A percentile compares a stretch with the other conserved stretches of the same genome.
These are phyloP conservation scores for Epicampocera succincta DNA, from an alignment of 2,888 invertebrate genomes.

Conservation along the genomic window DNA sequence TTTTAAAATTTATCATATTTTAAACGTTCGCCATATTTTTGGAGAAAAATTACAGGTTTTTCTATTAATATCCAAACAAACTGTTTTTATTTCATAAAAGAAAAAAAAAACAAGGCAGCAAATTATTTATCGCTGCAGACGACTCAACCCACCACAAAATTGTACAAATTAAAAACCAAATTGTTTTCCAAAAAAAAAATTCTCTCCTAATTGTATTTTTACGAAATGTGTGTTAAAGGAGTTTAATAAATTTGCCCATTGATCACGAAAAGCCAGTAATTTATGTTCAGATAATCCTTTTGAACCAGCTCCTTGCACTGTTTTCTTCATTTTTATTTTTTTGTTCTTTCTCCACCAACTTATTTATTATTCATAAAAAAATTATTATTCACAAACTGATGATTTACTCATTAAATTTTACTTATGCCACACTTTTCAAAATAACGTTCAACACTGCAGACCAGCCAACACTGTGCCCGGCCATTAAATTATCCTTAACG, in stretches of 20 bases:
- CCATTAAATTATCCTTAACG: conserved; percentile 52
- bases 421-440: conserved; percentile 14
- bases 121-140: too few species aligned
- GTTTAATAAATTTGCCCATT: background rate
- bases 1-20: too few species aligned
- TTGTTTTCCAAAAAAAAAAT: background rate
- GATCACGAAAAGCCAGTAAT: conserved; percentile 5
- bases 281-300: conserved; percentile 8
- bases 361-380: conserved; percentile 15
- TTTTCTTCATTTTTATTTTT: too few species aligned
- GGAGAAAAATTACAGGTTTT: too few species aligned
- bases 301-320: too few species aligned
- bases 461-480: conserved; percentile 2
- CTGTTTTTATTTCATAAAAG: too few species aligned
- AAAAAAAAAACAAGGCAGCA: too few species aligned
- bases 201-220: background rate
- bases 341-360: conserved; percentile 1
- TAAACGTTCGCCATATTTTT: too few species aligned
- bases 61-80: too few species aligned
- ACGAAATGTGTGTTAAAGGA: background rate
- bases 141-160: too few species aligned
- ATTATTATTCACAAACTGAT: conserved; percentile 32
- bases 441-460: background rate
- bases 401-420: conserved; percentile 38
- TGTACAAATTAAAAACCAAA: too few species aligned